phyloP scores from a whole-genome alignment of 2,797 vertebrate species.

The Denticeps clupeoides region DNA sequence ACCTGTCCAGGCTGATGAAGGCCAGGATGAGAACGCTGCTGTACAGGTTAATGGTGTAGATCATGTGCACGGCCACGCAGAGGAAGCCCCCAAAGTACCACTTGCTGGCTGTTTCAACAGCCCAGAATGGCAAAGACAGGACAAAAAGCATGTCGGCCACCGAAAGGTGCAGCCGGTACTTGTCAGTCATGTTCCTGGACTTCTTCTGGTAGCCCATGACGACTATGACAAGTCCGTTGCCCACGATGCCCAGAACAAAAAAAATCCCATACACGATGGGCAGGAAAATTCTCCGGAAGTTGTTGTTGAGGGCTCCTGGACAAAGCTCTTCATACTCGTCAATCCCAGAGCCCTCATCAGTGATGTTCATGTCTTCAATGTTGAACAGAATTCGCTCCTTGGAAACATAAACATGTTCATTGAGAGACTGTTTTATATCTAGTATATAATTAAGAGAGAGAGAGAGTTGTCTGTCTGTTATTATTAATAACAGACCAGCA shows the following conservation, averaged over 20 bases:
- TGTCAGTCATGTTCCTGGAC: conserved; percentile 88
- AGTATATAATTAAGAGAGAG: too few species aligned
- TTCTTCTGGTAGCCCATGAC: conserved; percentile 97
- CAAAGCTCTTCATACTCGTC: conserved; percentile 54
- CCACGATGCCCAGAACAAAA: conserved; percentile 80
- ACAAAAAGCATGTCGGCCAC: conserved; percentile 92
- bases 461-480: too few species aligned
- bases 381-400: conserved; percentile 28
- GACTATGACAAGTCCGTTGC: conserved; percentile 85
- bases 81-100: conserved; percentile 85
- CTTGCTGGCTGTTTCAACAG: conserved; percentile 73
- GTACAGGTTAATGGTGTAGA: conserved; percentile 94
- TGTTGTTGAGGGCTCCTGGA: conserved; percentile 41
- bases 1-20: conserved; percentile 92
- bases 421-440: too few species aligned
- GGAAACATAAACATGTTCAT: neutral
- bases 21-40: conserved; percentile 94
- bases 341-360: conserved; percentile 58
- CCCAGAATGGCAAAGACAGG: conserved; percentile 92
- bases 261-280: conserved; percentile 86
- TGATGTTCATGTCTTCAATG: conserved; percentile 48
- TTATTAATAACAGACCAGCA: too few species aligned
- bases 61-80: conserved; percentile 83
- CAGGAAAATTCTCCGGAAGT: conserved; percentile 82
- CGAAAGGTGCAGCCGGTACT: conserved; percentile 90